Percentiles rank a stretch among this genome's conserved stretches.
Conservation (phyloP, 2,888 invertebrate genomes). For the Nomada ruficornis region DNA sequence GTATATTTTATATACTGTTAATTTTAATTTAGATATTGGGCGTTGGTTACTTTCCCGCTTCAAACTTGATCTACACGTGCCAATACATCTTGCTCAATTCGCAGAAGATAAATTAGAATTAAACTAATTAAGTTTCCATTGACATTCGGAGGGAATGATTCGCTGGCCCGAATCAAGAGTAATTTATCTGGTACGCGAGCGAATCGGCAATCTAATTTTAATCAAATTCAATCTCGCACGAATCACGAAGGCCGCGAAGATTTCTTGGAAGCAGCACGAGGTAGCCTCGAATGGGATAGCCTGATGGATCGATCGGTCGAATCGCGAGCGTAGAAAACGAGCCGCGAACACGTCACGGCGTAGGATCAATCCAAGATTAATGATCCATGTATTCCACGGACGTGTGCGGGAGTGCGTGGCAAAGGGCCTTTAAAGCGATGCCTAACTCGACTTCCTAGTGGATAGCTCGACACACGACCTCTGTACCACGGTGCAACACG, state of each 20-base stretch:
- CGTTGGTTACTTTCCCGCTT: too few relatives aligned
- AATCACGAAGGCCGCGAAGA: background rate
- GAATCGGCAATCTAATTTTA: constrained; percentile 12
- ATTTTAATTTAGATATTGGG: too few relatives aligned
- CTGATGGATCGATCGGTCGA: constrained; percentile 46
- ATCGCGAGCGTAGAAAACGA: constrained; percentile 42
- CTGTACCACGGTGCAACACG: constrained; percentile 32
- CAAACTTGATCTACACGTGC: too few relatives aligned
- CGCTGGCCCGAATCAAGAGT: background rate
- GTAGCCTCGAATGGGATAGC: constrained; percentile 26
- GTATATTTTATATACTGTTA: too few relatives aligned
- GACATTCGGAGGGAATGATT: background rate
- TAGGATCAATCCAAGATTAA: constrained; percentile 73
- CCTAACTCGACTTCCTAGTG: constrained; percentile 64
- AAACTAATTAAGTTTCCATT: background rate
- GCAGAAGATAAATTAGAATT: background rate
- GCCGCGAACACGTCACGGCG: constrained; percentile 67
- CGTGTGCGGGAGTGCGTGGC: constrained; percentile 59
- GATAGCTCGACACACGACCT: constrained; percentile 64
- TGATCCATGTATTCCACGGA: constrained; percentile 68
- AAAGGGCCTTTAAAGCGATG: constrained; percentile 55
- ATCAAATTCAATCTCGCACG: constrained; percentile 22
- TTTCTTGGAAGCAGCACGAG: constrained; percentile 40
- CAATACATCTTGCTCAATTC: background rate
- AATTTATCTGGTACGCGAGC: background rate